phyloP scores from a whole-genome alignment of 2,888 invertebrate genomes.

The Cosmia pyralina region DNA sequence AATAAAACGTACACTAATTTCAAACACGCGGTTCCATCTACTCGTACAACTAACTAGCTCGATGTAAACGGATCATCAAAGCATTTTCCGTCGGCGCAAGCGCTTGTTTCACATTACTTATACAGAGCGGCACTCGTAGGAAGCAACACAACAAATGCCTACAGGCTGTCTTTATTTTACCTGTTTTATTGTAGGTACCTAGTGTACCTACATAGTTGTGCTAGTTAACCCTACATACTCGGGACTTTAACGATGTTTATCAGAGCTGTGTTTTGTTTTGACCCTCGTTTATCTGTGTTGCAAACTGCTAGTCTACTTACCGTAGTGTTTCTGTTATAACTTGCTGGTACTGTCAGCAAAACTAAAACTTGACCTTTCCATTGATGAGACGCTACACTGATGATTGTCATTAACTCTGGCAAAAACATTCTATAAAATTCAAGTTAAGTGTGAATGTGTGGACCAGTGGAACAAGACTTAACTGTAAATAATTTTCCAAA shows the following conservation, averaged over 20 bases:
- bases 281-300: slow-evolving; percentile 22
- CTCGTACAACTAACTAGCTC: slow-evolving; percentile 58
- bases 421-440: neutral
- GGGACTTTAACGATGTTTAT: slow-evolving; percentile 39
- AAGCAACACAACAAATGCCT: slow-evolving; percentile 76
- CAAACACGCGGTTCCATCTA: slow-evolving; percentile 21
- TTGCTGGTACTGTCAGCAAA: neutral
- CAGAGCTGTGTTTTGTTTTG: slow-evolving; percentile 34
- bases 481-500: neutral
- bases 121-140: slow-evolving; percentile 70
- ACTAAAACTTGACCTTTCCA: neutral
- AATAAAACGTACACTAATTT: neutral
- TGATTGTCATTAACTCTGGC: too few species aligned
- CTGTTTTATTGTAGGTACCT: slow-evolving; percentile 64
- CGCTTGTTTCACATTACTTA: slow-evolving; percentile 80
- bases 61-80: slow-evolving; percentile 74
- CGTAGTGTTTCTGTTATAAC: slow-evolving; percentile 1
- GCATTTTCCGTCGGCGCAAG: slow-evolving; percentile 72
- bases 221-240: slow-evolving; percentile 28
- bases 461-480: neutral
- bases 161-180: slow-evolving; percentile 74
- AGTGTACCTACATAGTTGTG: slow-evolving; percentile 45
- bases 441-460: neutral
- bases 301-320: slow-evolving; percentile 9
- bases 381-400: neutral